These are phyloP conservation scores for Nebria brevicollis DNA, from an alignment of 2,888 invertebrate species.

Conservation along the genomic window DNA sequence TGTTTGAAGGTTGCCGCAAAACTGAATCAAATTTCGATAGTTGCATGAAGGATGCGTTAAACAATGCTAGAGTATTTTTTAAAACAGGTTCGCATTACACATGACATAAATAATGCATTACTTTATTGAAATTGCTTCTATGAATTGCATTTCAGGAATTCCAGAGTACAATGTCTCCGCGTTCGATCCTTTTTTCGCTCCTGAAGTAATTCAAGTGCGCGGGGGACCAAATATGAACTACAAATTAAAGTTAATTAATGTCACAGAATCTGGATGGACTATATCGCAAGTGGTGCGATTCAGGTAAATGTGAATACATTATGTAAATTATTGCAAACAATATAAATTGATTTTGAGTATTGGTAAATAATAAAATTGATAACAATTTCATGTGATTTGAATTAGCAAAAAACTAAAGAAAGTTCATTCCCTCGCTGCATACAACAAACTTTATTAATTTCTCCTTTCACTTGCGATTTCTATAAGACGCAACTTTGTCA, in stretches of 20 bases:
- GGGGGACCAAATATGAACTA: constrained; percentile 74
- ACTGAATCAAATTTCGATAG: constrained; percentile 73
- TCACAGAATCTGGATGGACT: constrained; percentile 81
- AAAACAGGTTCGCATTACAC: constrained; percentile 68
- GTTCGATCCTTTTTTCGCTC: constrained; percentile 82
- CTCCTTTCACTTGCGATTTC: constrained; percentile 40
- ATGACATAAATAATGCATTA: background rate
- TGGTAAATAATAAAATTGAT: background rate
- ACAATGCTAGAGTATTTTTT: constrained; percentile 76
- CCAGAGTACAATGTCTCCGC: constrained; percentile 77
- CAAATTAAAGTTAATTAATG: constrained; percentile 75
- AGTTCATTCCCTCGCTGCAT: constrained; percentile 26
- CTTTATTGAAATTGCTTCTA: background rate
- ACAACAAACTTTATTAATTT: constrained; percentile 15
- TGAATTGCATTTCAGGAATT: constrained; percentile 66
- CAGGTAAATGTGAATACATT: constrained; percentile 63
- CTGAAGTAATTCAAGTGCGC: constrained; percentile 72
- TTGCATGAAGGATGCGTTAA: constrained; percentile 78
- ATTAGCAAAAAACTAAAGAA: constrained; percentile 18
- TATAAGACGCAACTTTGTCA: constrained; percentile 19
- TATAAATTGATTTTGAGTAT: background rate
- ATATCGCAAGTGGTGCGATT: constrained; percentile 80
- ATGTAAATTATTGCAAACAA: no score
- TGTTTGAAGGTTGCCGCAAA: constrained; percentile 70
- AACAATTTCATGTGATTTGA: background rate